phyloP scores from a whole-genome alignment of 2,888 invertebrate genomes.

The Opisthograptis luteolata region DNA sequence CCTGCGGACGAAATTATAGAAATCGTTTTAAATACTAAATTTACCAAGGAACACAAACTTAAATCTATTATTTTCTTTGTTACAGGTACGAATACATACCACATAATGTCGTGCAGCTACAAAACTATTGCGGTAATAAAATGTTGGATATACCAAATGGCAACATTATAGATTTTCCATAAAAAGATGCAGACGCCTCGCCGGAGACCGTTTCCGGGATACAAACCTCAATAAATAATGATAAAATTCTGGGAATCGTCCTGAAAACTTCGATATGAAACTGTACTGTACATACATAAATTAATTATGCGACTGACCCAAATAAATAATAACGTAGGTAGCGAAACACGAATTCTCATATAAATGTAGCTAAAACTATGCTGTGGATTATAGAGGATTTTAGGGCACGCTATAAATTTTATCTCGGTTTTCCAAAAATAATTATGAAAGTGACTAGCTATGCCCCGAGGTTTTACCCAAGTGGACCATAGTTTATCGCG shows the following conservation, averaged over 20 bases:
- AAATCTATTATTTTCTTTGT: too few relatives aligned
- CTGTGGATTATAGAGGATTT: too few relatives aligned
- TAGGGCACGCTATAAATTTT: too few relatives aligned
- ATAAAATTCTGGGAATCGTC: conserved; percentile 23
- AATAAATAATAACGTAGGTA: conserved; percentile 2
- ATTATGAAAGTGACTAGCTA: too few relatives aligned
- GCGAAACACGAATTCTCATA: background rate
- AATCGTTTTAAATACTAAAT: too few relatives aligned
- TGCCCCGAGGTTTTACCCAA: too few relatives aligned
- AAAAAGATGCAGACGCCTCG: conserved; percentile 17
- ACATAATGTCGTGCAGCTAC: conserved; percentile 9
- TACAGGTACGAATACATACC: conserved; percentile 29
- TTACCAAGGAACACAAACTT: too few relatives aligned
- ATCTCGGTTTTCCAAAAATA: too few relatives aligned
- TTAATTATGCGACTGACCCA: conserved; percentile 10
- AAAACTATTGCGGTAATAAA: conserved; percentile 19
- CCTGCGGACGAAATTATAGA: background rate
- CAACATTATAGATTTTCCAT: conserved; percentile 31
- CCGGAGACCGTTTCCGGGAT: conserved; percentile 22
- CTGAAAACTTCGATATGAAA: conserved; percentile 28
- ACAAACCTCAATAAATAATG: conserved; percentile 32
- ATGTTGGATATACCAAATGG: conserved; percentile 18
- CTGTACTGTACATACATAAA: conserved; percentile 13
- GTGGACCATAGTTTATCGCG: too few relatives aligned
- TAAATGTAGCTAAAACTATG: background rate